A percentile compares a stretch with the other conserved stretches of the same genome.
These are phyloP conservation scores for Saguinus imperator DNA, from an alignment of 2,113 vertebrate species.

Conservation along the genomic window DNA sequence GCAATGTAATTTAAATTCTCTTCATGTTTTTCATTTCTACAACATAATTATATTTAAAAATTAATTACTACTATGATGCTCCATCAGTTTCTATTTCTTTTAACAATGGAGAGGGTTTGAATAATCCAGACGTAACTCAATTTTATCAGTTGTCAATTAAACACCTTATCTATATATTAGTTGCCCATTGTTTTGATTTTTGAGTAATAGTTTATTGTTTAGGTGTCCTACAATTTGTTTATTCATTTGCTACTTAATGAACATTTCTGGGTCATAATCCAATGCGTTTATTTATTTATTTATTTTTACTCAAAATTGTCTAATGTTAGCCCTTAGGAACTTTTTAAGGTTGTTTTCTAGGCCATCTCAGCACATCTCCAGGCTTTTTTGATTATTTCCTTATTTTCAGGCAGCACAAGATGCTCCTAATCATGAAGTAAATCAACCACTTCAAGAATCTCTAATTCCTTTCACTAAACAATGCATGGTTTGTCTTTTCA, in stretches of 20 bases:
- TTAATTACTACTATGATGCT: neutral
- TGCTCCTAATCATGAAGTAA: neutral
- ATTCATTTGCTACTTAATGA: neutral
- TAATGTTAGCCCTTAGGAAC: neutral
- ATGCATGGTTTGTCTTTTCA: neutral
- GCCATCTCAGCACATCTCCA: neutral
- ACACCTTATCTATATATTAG: neutral
- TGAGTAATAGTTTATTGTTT: neutral
- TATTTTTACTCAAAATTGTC: neutral
- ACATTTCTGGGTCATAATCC: neutral
- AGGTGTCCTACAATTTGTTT: neutral
- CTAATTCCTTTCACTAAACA: neutral
- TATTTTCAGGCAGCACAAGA: neutral
- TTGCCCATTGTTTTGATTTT: neutral
- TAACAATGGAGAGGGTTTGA: neutral
- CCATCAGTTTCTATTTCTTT: neutral
- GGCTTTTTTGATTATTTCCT: neutral
- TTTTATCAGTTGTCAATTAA: neutral
- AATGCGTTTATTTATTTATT: neutral
- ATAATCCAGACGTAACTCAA: neutral
- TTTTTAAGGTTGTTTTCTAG: neutral
- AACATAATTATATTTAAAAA: neutral
- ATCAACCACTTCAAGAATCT: neutral
- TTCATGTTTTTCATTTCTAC: neutral
- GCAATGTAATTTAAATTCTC: neutral